Evolutionary conservation across 2,888 invertebrate genomes (phyloP).

Genomic region (Osmoderma eremita): DNA sequence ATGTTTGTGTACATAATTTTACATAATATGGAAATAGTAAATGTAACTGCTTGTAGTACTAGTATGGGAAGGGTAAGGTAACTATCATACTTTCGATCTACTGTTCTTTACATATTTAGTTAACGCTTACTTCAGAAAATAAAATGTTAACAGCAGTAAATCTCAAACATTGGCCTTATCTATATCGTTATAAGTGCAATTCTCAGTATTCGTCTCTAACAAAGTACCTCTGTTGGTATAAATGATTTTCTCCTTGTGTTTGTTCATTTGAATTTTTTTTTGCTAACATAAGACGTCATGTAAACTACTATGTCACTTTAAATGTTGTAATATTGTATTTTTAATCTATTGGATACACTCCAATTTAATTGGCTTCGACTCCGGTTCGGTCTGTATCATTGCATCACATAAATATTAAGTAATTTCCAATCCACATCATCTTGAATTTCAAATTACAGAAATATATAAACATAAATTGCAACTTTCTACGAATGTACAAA

Average conservation of each 20-base stretch:
- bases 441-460: slow-evolving; percentile 16
- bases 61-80: background rate
- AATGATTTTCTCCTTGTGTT: too few relatives aligned
- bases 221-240: too few relatives aligned
- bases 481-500: slow-evolving; percentile 14
- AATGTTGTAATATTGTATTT: background rate
- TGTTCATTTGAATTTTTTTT: too few relatives aligned
- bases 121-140: too few relatives aligned
- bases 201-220: too few relatives aligned
- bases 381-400: background rate
- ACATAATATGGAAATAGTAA: slow-evolving; percentile 15
- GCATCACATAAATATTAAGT: background rate
- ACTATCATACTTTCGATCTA: too few relatives aligned
- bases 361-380: background rate
- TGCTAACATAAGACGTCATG: too few relatives aligned
- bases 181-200: too few relatives aligned
- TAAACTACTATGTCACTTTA: too few relatives aligned
- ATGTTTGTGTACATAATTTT: slow-evolving; percentile 4
- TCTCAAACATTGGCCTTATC: too few relatives aligned
- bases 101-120: too few relatives aligned
- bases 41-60: background rate
- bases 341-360: background rate
- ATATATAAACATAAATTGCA: slow-evolving; percentile 12
- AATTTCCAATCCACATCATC: background rate
- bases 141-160: too few relatives aligned